Evolutionary conservation across 2,797 vertebrate genomes (phyloP).

Genomic region (Lycodopsis pacificus): DNA sequence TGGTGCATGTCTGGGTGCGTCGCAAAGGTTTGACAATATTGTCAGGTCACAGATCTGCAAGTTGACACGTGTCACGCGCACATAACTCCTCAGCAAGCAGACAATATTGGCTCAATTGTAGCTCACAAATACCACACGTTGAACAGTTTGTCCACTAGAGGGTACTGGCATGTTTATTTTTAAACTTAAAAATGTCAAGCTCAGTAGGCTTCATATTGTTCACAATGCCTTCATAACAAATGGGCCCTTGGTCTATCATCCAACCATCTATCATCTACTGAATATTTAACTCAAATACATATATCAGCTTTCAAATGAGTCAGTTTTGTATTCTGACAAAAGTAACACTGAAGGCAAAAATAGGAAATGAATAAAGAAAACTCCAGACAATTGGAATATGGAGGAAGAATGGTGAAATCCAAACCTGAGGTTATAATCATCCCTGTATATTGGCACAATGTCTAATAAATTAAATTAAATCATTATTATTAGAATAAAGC

Average conservation of each 20-base stretch:
- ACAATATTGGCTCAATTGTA: neutral
- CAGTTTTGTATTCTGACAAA: neutral
- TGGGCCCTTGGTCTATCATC: neutral
- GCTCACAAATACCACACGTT: neutral
- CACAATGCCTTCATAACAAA: neutral
- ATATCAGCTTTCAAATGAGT: neutral
- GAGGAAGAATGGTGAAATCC: neutral
- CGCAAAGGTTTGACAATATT: neutral
- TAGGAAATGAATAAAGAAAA: neutral
- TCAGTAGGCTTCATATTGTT: neutral
- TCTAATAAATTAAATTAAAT: conserved; percentile 14
- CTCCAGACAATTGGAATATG: neutral
- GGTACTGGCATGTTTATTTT: neutral
- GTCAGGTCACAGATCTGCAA: neutral
- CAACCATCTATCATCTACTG: neutral
- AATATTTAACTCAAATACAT: neutral
- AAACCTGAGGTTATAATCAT: conserved; percentile 25
- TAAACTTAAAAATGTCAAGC: neutral
- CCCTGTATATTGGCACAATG: neutral
- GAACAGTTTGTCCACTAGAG: conserved; percentile 10
- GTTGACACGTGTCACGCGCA: neutral
- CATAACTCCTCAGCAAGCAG: neutral
- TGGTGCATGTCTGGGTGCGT: neutral
- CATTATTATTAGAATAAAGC: conserved; percentile 18
- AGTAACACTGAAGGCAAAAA: neutral